phyloP scores from a whole-genome alignment of 1,140 invertebrate genomes.

The Drosophila fuyamai region DNA sequence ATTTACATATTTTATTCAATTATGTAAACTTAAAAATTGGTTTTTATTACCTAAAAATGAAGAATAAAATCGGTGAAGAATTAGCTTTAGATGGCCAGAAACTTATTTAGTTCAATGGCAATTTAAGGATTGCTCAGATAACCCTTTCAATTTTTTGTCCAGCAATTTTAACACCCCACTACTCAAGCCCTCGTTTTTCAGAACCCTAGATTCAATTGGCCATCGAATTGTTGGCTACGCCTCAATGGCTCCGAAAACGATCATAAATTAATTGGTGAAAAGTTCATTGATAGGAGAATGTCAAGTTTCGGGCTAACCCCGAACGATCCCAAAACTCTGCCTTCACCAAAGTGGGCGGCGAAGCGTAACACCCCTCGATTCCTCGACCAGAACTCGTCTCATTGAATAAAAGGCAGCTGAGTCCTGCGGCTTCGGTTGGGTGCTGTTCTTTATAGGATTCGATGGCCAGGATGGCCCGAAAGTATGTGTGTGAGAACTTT shows the following conservation, averaged over 20 bases:
- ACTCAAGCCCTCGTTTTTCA: neutral
- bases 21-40: too few relatives aligned
- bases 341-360: conserved; percentile 17
- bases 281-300: conserved; percentile 57
- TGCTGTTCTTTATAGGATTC: conserved; percentile 35
- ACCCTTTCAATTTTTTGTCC: neutral
- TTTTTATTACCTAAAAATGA: too few relatives aligned
- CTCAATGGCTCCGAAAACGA: conserved; percentile 32
- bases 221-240: conserved; percentile 36
- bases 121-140: neutral
- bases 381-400: conserved; percentile 10
- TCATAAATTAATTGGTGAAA: conserved; percentile 74
- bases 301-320: conserved; percentile 36
- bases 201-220: conserved; percentile 47
- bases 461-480: neutral
- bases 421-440: conserved; percentile 35
- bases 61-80: too few relatives aligned
- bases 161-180: neutral
- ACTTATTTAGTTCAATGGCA: too few relatives aligned
- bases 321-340: conserved; percentile 12
- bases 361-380: conserved; percentile 48
- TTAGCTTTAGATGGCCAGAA: too few relatives aligned
- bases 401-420: conserved; percentile 47
- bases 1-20: too few relatives aligned
- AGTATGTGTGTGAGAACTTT: conserved; percentile 38